A percentile compares a stretch with the other conserved stretches of the same genome.
Evolutionary conservation across 2,113 vertebrate species (phyloP).

Genomic region (Gila orcuttii): DNA sequence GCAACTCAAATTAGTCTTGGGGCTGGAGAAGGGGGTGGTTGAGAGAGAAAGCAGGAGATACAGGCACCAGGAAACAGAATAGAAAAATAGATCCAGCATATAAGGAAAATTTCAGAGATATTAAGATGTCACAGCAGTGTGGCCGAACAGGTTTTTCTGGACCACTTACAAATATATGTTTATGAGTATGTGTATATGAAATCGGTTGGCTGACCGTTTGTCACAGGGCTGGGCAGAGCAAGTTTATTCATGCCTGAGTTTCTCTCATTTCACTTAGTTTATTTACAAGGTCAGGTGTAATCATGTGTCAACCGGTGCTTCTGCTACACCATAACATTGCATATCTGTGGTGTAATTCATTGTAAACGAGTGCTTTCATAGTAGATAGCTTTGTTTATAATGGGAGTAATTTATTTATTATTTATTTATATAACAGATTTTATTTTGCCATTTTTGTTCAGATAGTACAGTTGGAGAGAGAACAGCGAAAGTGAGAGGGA

Average conservation of each 20-base stretch:
- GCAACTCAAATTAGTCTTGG: constrained; percentile 35
- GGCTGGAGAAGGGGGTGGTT: constrained; percentile 4
- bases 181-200: neutral
- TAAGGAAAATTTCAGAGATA: neutral
- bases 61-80: neutral
- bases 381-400: neutral
- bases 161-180: neutral
- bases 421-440: no score
- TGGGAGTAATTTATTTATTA: neutral
- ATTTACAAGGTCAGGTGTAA: neutral
- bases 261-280: constrained; percentile 25
- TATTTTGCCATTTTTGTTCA: no score
- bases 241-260: constrained; percentile 15
- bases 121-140: constrained; percentile 9
- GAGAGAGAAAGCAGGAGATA: neutral
- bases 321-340: neutral
- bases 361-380: neutral
- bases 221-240: constrained; percentile 18
- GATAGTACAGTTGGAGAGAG: no score
- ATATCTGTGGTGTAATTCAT: neutral
- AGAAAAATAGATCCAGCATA: constrained; percentile 15
- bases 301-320: neutral
- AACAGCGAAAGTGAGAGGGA: no score
- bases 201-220: neutral
- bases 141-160: constrained; percentile 52